Evolutionary conservation across 2,113 vertebrate species (phyloP).

Genomic region (Monopterus albus): DNA sequence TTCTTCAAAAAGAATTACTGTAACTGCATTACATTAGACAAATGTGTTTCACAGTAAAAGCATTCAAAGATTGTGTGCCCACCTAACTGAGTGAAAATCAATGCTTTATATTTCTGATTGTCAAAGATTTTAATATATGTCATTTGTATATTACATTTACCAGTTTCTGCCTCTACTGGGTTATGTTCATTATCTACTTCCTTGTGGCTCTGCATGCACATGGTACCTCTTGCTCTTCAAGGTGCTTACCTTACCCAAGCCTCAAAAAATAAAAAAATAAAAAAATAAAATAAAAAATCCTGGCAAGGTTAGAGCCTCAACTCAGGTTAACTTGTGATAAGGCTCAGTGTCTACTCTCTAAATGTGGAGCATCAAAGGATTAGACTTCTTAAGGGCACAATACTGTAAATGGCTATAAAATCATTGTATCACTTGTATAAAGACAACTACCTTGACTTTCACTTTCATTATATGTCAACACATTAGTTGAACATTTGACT

Average conservation of each 20-base stretch:
- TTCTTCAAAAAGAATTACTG: slow-evolving; percentile 29
- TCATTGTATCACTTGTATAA: neutral
- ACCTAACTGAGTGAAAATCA: slow-evolving; percentile 8
- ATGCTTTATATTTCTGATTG: neutral
- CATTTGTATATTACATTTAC: neutral
- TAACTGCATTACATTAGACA: slow-evolving; percentile 25
- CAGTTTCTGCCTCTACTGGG: slow-evolving; percentile 4
- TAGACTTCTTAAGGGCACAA: neutral
- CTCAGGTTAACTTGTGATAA: slow-evolving; percentile 35
- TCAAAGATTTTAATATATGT: slow-evolving; percentile 3
- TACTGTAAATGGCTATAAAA: neutral
- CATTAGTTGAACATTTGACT: slow-evolving; percentile 18
- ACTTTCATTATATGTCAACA: slow-evolving; percentile 7
- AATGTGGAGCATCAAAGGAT: slow-evolving; percentile 10
- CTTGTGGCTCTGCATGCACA: slow-evolving; percentile 1
- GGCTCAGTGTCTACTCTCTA: slow-evolving; percentile 30
- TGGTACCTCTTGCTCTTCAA: slow-evolving; percentile 1
- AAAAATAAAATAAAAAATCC: too few species aligned
- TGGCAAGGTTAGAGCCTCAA: slow-evolving; percentile 28
- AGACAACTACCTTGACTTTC: slow-evolving; percentile 11
- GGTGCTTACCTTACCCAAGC: slow-evolving; percentile 61
- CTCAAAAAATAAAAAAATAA: slow-evolving; percentile 28
- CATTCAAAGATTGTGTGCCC: slow-evolving; percentile 21
- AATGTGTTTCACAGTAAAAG: slow-evolving; percentile 1
- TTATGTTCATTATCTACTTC: neutral